A percentile compares a stretch with the other conserved stretches of the same genome.
Evolutionary conservation across 2,797 vertebrate species (phyloP).

Genomic region (Bovichtus variegatus): DNA sequence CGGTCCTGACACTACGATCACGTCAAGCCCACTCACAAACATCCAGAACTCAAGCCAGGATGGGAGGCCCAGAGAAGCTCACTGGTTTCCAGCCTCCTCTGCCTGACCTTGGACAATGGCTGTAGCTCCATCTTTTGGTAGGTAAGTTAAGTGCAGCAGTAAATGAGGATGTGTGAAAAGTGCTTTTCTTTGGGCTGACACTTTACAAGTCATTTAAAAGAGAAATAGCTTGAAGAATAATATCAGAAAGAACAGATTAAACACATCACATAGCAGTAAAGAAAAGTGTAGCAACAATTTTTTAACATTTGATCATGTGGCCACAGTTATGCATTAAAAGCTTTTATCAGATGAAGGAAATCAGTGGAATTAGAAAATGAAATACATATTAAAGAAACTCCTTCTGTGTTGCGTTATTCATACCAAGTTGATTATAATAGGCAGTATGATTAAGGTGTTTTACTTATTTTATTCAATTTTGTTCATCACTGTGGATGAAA

Average conservation of each 20-base stretch:
- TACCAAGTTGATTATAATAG: conserved; percentile 2
- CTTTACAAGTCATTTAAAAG: background rate
- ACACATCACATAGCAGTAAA: background rate
- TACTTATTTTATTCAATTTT: no score
- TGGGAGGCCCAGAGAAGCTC: conserved; percentile 28
- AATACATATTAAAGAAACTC: background rate
- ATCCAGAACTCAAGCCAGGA: conserved; percentile 31
- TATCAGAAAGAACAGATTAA: background rate
- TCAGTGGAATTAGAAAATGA: background rate
- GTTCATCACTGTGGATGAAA: background rate
- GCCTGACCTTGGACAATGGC: conserved; percentile 54
- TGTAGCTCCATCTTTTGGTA: conserved; percentile 81
- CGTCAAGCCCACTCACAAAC: conserved; percentile 42
- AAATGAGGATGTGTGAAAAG: background rate
- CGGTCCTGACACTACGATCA: background rate
- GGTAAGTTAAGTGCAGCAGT: conserved; percentile 34
- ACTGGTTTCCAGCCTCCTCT: conserved; percentile 2
- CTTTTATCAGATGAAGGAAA: conserved; percentile 1
- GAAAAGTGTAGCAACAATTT: background rate
- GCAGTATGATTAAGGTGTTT: no score
- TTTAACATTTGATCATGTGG: background rate
- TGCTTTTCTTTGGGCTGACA: background rate
- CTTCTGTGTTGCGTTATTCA: background rate
- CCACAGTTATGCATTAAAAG: background rate
- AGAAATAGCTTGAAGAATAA: background rate